Evolutionary conservation across 1,140 invertebrate species (phyloP), one percentile per base, ranked within the genome.

Genomic region (Bombus vancouverensis): DNA sequence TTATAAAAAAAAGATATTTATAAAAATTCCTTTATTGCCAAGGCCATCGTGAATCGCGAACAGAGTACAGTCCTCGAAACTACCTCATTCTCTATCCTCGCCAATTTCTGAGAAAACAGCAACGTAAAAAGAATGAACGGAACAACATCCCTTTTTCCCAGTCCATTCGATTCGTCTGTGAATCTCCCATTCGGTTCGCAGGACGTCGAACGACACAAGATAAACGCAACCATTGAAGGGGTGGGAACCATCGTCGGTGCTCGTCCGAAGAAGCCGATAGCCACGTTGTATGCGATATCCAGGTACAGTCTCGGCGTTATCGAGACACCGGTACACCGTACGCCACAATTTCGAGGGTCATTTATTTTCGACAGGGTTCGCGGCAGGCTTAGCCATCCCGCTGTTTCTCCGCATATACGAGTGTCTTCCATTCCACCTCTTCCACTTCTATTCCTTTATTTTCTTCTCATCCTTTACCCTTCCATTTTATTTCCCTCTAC

Each of bases 361-460:
- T 81, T 81, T 81, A 81, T 81, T 73, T 73, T 32, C 47, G 37
- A 25, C 28, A 15, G 5, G 44, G 34, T 57, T 88, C 65, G 70
- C 59, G 47, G 62, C 59, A 73, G 72, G 42, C n/a, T 15, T 73
- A 44, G 72, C 72, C 42, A 18, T 32, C 42, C 42, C 42, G 42
- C 72, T 42, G 71, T 32, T 65, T n/a, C 25, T 39, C 32, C 25
- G 34, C 12, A 39, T 39, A 22, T 57, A 22, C n/a, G 34, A 37
- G 34, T 62, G 34, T 39, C 15, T 57, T 3, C 53, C 53, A 22
- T 18, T 15, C 47, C 25, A 25, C 3, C 32, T 42, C 13, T 15
- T 53, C 22, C 72, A 32, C 42, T 18, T 39, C 13, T 4, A 12
- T 70, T 39, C 68, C 22, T 39, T 70, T 37, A 34, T 70, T 28